phyloP scores from a whole-genome alignment of 2,797 vertebrate genomes.

The Argentina silus region DNA sequence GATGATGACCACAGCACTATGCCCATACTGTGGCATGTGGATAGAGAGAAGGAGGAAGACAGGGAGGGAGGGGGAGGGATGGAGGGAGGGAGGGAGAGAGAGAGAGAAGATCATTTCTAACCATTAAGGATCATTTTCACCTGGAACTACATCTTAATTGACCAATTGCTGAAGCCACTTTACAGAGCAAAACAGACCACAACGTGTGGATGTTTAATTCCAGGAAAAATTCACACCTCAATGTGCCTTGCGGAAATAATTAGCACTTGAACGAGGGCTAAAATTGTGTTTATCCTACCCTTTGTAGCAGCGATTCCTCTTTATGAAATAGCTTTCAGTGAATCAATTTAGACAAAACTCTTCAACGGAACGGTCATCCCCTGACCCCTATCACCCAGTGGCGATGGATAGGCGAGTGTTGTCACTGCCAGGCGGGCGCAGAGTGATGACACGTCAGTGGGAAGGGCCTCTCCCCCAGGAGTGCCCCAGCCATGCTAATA shows the following conservation, averaged over 20 bases:
- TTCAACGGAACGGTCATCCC: neutral
- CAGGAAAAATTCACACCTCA: neutral
- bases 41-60: neutral
- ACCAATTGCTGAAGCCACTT: slow-evolving; percentile 25
- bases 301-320: neutral
- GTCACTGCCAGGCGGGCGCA: neutral
- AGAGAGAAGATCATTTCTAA: neutral
- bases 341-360: neutral
- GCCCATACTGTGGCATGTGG: neutral
- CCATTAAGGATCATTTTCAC: neutral
- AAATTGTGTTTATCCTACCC: neutral
- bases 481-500: slow-evolving; percentile 39
- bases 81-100: slow-evolving; percentile 1
- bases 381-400: slow-evolving; percentile 3
- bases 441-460: slow-evolving; percentile 36
- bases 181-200: neutral
- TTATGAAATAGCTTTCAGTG: too few species aligned
- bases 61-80: neutral
- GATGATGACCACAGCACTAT: slow-evolving; percentile 41
- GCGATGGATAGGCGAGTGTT: slow-evolving; percentile 32
- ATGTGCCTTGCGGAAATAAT: neutral
- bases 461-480: slow-evolving; percentile 33
- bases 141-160: slow-evolving; percentile 48
- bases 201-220: neutral
- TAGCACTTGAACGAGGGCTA: neutral